These are phyloP conservation scores for Pseudochaenichthys georgianus DNA, from an alignment of 2,797 vertebrate species.

Conservation along the genomic window DNA sequence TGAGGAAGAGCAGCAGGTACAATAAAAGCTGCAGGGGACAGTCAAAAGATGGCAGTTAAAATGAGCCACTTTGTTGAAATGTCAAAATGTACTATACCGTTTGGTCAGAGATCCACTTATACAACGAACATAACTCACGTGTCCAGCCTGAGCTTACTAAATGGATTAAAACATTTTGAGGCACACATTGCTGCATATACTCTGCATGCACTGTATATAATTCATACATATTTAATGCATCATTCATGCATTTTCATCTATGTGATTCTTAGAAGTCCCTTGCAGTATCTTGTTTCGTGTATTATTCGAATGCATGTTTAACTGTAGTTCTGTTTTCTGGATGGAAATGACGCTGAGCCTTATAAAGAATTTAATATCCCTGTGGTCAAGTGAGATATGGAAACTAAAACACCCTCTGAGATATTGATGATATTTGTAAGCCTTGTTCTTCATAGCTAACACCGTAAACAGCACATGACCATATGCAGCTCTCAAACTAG, in stretches of 20 bases:
- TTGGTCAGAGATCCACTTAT: conserved; percentile 7
- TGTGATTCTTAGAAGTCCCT: conserved; percentile 9
- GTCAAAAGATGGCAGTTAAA: not conserved
- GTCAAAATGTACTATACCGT: conserved; percentile 1
- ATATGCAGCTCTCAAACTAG: not conserved
- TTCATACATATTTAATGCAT: conserved; percentile 41
- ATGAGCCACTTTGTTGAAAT: conserved; percentile 14
- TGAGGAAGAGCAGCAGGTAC: conserved; percentile 6
- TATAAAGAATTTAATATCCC: conserved; percentile 36
- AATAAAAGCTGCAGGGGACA: conserved; percentile 21
- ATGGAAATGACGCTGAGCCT: conserved; percentile 26
- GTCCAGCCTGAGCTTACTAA: not conserved
- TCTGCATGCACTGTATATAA: conserved; percentile 16
- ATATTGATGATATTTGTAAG: conserved; percentile 4
- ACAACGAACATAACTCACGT: not conserved
- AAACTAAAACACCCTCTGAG: conserved; percentile 16
- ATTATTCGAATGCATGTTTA: conserved; percentile 26
- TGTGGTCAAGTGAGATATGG: conserved; percentile 34
- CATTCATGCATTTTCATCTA: conserved; percentile 43
- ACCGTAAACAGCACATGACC: conserved; percentile 30
- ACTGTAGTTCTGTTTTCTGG: conserved; percentile 3
- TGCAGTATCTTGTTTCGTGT: conserved; percentile 23
- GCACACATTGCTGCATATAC: not conserved
- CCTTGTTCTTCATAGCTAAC: conserved; percentile 13
- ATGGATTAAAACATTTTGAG: conserved; percentile 21